Evolutionary conservation across 2,113 vertebrate genomes (phyloP).

Genomic region (Prinia subflava): DNA sequence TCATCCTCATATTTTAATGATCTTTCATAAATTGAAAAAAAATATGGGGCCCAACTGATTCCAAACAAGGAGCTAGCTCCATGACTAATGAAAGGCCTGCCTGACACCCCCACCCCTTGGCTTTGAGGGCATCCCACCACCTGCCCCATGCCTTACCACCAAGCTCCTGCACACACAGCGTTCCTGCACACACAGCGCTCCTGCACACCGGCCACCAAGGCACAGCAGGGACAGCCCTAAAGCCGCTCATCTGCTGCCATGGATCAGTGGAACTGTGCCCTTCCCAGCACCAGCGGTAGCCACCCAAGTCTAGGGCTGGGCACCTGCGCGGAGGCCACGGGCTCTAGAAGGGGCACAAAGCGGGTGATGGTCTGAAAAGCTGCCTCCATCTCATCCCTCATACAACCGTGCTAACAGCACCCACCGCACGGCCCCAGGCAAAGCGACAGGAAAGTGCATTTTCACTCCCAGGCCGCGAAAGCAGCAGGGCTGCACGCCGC

Average conservation of each 20-base stretch:
- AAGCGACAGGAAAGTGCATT: fast-evolving
- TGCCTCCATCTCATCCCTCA: neutral
- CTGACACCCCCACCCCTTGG: neutral
- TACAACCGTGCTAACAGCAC: neutral
- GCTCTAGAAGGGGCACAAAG: neutral
- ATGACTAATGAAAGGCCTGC: neutral
- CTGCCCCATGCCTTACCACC: too few species aligned
- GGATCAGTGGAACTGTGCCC: neutral
- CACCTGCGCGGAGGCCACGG: neutral
- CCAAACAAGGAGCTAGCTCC: neutral
- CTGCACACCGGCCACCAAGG: fast-evolving
- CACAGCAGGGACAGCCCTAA: neutral
- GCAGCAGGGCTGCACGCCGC: neutral
- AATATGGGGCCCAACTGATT: fast-evolving
- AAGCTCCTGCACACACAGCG: fast-evolving
- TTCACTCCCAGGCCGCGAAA: neutral
- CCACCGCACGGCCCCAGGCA: neutral
- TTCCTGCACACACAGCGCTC: fast-evolving
- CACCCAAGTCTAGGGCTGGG: fast-evolving
- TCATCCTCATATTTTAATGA: neutral
- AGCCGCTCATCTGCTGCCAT: neutral
- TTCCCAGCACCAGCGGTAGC: neutral
- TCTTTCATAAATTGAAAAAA: neutral
- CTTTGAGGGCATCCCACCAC: neutral
- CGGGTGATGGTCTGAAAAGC: fast-evolving